phyloP scores from a whole-genome alignment of 1,140 invertebrate species.

The Streblospio benedicti region DNA sequence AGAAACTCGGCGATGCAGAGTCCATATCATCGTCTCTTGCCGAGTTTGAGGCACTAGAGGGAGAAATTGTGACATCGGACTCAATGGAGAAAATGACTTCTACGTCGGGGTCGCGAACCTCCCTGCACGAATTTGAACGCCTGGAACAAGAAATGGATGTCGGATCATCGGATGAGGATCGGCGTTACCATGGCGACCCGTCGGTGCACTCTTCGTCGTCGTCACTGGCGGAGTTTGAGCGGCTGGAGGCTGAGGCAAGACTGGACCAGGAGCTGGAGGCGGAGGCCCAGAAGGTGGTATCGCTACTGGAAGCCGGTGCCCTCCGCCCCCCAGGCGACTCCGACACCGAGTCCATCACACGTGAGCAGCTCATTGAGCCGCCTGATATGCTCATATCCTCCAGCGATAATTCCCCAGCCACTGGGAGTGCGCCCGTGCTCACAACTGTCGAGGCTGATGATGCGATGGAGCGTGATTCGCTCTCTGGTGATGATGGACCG shows the following conservation, averaged over 20 bases:
- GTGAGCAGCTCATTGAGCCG: constrained; percentile 2
- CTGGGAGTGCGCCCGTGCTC: too few species aligned
- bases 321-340: constrained; percentile 48
- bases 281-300: constrained; percentile 49
- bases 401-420: too few species aligned
- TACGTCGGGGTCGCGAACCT: constrained; percentile 64
- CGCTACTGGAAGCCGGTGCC: constrained; percentile 71
- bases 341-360: not conserved
- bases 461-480: not conserved
- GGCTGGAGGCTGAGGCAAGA: constrained; percentile 35
- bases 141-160: constrained; percentile 53
- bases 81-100: constrained; percentile 38
- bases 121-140: constrained; percentile 83
- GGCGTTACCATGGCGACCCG: not conserved
- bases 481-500: not conserved
- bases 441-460: too few species aligned
- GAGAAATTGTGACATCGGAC: constrained; percentile 22
- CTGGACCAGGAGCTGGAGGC: constrained; percentile 36
- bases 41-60: constrained; percentile 84
- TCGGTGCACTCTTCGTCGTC: constrained; percentile 40
- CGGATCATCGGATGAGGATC: constrained; percentile 14
- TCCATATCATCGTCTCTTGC: constrained; percentile 86
- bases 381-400: constrained; percentile 5
- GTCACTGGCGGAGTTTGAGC: constrained; percentile 43
- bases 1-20: constrained; percentile 70